A percentile compares a stretch with the other conserved stretches of the same genome.
phyloP scores from a whole-genome alignment of 2,797 vertebrate species.

The Molothrus aeneus region DNA sequence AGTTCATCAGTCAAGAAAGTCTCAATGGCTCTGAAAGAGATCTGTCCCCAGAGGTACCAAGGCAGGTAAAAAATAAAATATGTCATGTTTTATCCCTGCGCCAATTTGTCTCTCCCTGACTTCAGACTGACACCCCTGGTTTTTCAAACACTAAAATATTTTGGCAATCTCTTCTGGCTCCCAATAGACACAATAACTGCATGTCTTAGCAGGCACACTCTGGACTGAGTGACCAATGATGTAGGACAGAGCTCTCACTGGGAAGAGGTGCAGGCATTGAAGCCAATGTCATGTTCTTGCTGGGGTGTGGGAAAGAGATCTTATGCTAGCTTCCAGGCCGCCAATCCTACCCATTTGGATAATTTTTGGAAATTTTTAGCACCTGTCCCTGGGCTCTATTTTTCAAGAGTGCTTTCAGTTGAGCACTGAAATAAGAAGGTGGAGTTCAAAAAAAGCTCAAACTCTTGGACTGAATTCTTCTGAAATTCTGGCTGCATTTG shows the following conservation, averaged over 20 bases:
- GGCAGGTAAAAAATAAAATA: not conserved
- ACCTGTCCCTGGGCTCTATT: not conserved
- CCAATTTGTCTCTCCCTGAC: not conserved
- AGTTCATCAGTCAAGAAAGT: not conserved
- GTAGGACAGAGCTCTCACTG: not conserved
- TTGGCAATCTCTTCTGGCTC: not conserved
- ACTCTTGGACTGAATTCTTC: not conserved
- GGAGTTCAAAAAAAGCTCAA: not conserved
- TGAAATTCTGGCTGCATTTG: not conserved
- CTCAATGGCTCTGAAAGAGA: not conserved
- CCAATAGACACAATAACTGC: not conserved
- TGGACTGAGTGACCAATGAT: not conserved
- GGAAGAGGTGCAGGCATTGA: not conserved
- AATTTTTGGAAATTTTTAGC: not conserved
- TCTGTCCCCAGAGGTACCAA: not conserved
- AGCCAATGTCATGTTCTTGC: not conserved
- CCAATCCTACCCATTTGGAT: not conserved
- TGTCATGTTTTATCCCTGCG: not conserved
- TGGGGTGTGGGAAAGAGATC: not conserved
- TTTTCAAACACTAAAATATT: conserved; percentile 4
- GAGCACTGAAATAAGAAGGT: not conserved
- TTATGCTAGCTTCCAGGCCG: not conserved
- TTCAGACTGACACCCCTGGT: not conserved
- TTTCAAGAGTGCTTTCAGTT: not conserved
- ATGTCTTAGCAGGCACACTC: not conserved